These are phyloP conservation scores for Phoenicopterus ruber DNA, from an alignment of 2,113 vertebrate species.

Conservation along the genomic window DNA sequence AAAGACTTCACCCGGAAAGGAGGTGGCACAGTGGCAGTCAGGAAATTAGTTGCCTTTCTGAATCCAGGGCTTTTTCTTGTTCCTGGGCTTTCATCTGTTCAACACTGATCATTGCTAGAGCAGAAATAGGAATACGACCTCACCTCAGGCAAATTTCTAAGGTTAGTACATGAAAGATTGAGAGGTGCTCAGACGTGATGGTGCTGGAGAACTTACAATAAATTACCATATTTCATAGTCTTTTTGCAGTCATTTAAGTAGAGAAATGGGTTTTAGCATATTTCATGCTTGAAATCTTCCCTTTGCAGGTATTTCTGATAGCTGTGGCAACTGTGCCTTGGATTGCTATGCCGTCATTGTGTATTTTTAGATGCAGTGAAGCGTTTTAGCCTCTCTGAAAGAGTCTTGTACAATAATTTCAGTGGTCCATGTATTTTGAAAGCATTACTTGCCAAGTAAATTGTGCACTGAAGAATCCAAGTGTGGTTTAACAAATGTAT, in stretches of 20 bases:
- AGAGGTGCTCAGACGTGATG: background rate
- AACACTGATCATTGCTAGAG: background rate
- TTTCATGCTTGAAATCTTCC: conserved; percentile 10
- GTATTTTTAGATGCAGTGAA: background rate
- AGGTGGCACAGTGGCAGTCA: background rate
- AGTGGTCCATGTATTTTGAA: background rate
- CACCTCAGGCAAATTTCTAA: background rate
- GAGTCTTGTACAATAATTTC: background rate
- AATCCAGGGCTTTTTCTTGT: background rate
- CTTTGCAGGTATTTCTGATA: background rate
- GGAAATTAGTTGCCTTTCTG: background rate
- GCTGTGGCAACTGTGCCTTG: background rate
- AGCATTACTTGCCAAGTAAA: background rate
- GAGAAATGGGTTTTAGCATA: background rate
- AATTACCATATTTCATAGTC: background rate
- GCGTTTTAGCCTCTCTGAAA: background rate
- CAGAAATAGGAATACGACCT: background rate
- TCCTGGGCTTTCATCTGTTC: background rate
- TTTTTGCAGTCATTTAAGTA: background rate
- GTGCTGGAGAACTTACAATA: background rate
- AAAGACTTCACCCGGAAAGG: background rate
- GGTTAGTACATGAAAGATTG: background rate
- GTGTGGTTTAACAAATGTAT: background rate
- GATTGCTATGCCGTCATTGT: background rate
- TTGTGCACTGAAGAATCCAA: background rate